Percentiles rank a stretch among this genome's conserved stretches.
phyloP scores from a whole-genome alignment of 2,888 invertebrate genomes.

The Malachius bipustulatus region DNA sequence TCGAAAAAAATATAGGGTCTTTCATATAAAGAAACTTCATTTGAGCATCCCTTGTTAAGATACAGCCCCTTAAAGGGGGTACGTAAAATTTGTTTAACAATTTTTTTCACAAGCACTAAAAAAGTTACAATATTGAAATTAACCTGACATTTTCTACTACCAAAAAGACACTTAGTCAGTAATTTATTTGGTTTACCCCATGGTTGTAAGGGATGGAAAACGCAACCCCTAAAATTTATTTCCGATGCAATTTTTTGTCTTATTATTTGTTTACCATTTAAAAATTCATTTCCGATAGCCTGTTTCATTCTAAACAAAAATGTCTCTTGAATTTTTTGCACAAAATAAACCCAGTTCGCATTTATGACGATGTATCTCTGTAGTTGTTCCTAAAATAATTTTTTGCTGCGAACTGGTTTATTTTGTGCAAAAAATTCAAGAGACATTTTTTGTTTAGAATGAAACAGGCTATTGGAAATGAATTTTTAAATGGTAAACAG shows the following conservation, averaged over 20 bases:
- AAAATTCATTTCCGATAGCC: slow-evolving; percentile 15
- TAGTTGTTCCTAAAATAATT: slow-evolving; percentile 12
- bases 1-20: not conserved
- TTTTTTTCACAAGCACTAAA: not conserved
- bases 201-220: too few species aligned
- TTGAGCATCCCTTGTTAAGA: not conserved
- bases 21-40: slow-evolving; percentile 1
- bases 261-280: slow-evolving; percentile 15
- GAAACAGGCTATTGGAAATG: too few species aligned
- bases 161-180: too few species aligned
- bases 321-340: too few species aligned
- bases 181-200: too few species aligned
- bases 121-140: not conserved
- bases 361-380: slow-evolving; percentile 13
- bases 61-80: slow-evolving; percentile 2
- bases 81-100: not conserved
- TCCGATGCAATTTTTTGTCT: too few species aligned
- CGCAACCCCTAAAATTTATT: too few species aligned
- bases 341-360: slow-evolving; percentile 11
- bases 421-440: too few species aligned
- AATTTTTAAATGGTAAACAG: too few species aligned
- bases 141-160: not conserved
- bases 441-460: too few species aligned
- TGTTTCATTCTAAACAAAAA: slow-evolving; percentile 15
- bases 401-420: slow-evolving; percentile 11